Base-by-base conservation (phyloP, 1,140 invertebrate genomes). In the Aplysia californica region DNA sequence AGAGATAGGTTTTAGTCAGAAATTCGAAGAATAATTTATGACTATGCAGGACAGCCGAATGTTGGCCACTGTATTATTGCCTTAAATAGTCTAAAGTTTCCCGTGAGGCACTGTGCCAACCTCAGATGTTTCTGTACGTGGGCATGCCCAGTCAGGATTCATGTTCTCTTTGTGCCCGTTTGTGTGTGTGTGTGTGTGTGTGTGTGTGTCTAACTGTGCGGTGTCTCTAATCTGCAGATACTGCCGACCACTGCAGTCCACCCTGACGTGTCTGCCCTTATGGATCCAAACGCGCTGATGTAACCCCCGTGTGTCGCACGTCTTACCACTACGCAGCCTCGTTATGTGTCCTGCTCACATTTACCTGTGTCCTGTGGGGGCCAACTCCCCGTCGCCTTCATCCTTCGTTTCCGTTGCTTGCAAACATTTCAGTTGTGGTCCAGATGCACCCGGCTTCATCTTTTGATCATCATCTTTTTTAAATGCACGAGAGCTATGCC, bases 181-280 rank as follows among this genome's bases (percentile, higher is more conserved):
- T n/a, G n/a, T n/a, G n/a, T n/a, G n/a, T n/a, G n/a, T n/a, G n/a
- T n/a, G n/a, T n/a, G 38, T 65, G 61, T 39, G 23, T 31, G 20
- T 41, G 38, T 75, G 72, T 75, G 72, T 75, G 33, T 58, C 72
- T 75, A 75, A 75, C 72, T 23, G 61, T 75, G 72, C 66, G 72
- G 72, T 75, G 72, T 75, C 72, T 75, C 61, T 66, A 75, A 75
- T 75, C 72, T 75, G 26, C 72, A 75, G 72, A 75, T 75, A 44
- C 31, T 75, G 72, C 59, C 59, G 21, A 41, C 72, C 21, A 55
- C 72, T 36, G 61, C 61, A 20, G 1, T 50, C 23, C 72, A 65
- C 41, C 59, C 35, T n/a, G 59, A 65, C 4, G 59, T 66, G 36
- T 58, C 72, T 44, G 72, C 72, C 61, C 44, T 75, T 58, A 35